Base-by-base conservation (phyloP, 2,888 invertebrate species). In the Herminia tarsipennalis region DNA sequence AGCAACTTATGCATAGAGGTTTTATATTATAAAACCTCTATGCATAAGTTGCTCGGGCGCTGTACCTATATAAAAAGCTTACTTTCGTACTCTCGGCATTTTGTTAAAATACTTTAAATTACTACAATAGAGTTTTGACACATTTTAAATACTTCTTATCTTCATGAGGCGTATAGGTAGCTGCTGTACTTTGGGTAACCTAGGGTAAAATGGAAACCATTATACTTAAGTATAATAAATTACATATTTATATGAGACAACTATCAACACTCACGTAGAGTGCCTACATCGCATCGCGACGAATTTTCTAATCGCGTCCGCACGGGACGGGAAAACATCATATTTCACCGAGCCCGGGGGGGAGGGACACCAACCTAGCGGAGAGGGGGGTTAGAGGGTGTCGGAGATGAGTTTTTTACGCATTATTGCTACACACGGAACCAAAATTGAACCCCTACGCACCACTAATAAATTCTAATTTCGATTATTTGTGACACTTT, bases 391-490 rank as follows among this genome's bases (percentile, higher is more conserved):
- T 65, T 68, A 70, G 66, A 71, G 78, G 77, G 71, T 47, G 74
- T 70, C 81, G 85, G 86, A 89, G 88, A 89, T 89, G 90, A 88
- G 90, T 88, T 90, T 90, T 89, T 89, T 90, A 89, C 90, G 89
- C 90, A 88, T 90, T 88, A 89, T 86, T 86, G 85, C 86, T 83
- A 86, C 84, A 86, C 84, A 84, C 85, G 82, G 84, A 78, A 79
- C 81, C 76, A 78, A 66, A 81, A 84, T 83, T 83, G 81, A 78
- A 81, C 83, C 83, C 85, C 81, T 78, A 76, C 75, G 76, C 64
- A 70, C 67, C 66, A 73, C 78, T 86, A 85, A 87, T 86, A 87
- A 87, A 86, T 86, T 85, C 80, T 83, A 84, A 85, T 87, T 84
- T 82, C 81, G 82, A 86, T 86, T 84, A 86, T 83, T 80, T 77